These are phyloP conservation scores for Alethe diademata DNA, from an alignment of 2,113 vertebrate species.

Conservation along the genomic window DNA sequence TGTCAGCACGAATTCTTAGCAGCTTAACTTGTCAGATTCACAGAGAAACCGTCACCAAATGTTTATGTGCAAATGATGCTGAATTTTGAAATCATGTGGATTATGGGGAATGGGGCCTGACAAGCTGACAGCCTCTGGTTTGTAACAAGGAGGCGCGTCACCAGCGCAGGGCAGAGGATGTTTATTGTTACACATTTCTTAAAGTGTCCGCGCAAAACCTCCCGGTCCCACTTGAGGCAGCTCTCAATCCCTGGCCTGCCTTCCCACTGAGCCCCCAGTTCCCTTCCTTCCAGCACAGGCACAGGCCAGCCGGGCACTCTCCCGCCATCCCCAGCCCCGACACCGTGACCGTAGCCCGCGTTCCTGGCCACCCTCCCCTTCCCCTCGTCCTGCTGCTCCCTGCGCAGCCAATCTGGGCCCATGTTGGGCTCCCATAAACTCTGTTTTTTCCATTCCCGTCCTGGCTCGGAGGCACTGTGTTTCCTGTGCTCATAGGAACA, in stretches of 20 bases:
- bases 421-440: conserved; percentile 67
- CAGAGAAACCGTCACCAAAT: conserved; percentile 81
- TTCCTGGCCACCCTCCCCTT: conserved; percentile 50
- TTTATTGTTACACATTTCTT: conserved; percentile 81
- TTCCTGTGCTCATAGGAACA: conserved; percentile 68
- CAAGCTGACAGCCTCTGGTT: conserved; percentile 86
- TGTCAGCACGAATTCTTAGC: conserved; percentile 78
- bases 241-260: not conserved
- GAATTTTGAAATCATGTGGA: conserved; percentile 83
- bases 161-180: conserved; percentile 78
- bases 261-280: not conserved
- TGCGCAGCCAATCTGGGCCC: conserved; percentile 46
- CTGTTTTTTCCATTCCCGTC: conserved; percentile 64
- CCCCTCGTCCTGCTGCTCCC: conserved; percentile 41
- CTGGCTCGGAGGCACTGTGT: conserved; percentile 62
- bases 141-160: conserved; percentile 81
- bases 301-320: accelerated
- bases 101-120: conserved; percentile 83
- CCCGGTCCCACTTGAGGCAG: conserved; percentile 52
- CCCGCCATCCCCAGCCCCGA: not conserved
- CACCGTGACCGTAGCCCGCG: not conserved
- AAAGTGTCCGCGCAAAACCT: conserved; percentile 73
- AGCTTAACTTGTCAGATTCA: conserved; percentile 85
- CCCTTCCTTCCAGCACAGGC: not conserved
- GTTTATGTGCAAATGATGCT: conserved; percentile 83